These are phyloP conservation scores for Poecilus cupreus DNA, from an alignment of 2,888 invertebrate genomes.

Conservation along the genomic window DNA sequence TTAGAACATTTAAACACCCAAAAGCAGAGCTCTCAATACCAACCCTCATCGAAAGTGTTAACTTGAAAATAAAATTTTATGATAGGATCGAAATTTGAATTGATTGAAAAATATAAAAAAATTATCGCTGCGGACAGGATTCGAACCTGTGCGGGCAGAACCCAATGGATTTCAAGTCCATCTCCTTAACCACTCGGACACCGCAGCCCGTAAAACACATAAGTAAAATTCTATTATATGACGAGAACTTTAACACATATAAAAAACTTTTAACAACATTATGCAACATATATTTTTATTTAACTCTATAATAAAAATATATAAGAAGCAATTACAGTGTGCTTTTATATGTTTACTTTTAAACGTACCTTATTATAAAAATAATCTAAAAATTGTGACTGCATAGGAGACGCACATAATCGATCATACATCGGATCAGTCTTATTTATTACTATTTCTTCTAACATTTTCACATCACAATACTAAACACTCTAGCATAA, in stretches of 20 bases:
- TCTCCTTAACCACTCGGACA: slow-evolving; percentile 90
- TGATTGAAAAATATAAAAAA: slow-evolving; percentile 59
- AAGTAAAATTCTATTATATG: too few relatives aligned
- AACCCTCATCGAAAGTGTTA: too few relatives aligned
- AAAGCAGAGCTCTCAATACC: too few relatives aligned
- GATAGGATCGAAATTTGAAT: too few relatives aligned
- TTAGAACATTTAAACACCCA: too few relatives aligned
- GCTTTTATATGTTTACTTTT: too few relatives aligned
- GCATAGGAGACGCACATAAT: slow-evolving; percentile 15
- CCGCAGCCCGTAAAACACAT: slow-evolving; percentile 75
- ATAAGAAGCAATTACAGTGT: too few relatives aligned
- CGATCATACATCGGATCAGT: slow-evolving; percentile 60
- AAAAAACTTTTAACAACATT: too few relatives aligned
- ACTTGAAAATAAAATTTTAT: too few relatives aligned
- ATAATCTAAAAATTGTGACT: slow-evolving; percentile 45
- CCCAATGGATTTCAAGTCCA: slow-evolving; percentile 89
- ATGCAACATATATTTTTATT: too few relatives aligned
- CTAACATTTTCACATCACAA: slow-evolving; percentile 27
- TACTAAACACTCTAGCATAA: neutral
- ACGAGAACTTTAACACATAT: too few relatives aligned
- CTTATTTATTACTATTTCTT: slow-evolving; percentile 62
- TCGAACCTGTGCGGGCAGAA: slow-evolving; percentile 88
- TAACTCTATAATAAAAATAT: too few relatives aligned
- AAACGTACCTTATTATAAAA: slow-evolving; percentile 54
- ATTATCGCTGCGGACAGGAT: slow-evolving; percentile 85